Evolutionary conservation across 2,888 invertebrate species (phyloP).

Genomic region (Pycnomerus fuliginosus): DNA sequence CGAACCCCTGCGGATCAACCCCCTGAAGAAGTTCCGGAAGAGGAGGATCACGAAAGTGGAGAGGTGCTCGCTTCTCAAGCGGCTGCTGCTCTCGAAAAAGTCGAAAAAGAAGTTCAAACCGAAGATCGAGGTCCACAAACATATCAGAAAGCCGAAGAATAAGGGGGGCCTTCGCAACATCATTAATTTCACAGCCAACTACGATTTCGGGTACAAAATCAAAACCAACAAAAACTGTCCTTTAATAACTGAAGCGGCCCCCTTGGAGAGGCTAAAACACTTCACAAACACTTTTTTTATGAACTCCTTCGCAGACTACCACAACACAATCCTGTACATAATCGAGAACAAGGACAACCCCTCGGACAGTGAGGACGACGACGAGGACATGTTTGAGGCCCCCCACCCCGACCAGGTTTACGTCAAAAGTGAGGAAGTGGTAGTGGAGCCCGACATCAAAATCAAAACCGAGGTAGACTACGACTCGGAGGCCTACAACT

Average conservation of each 20-base stretch:
- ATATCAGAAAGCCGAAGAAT: neutral
- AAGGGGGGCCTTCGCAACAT: slow-evolving; percentile 45
- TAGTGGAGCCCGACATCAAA: slow-evolving; percentile 46
- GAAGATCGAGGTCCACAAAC: slow-evolving; percentile 6
- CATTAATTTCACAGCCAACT: slow-evolving; percentile 47
- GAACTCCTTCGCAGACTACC: slow-evolving; percentile 46
- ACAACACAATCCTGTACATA: slow-evolving; percentile 44
- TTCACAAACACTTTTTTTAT: slow-evolving; percentile 49
- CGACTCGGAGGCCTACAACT: slow-evolving; percentile 22
- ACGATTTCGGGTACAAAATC: slow-evolving; percentile 46
- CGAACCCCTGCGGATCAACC: slow-evolving; percentile 29
- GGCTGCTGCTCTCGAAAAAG: slow-evolving; percentile 37
- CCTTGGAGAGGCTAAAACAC: slow-evolving; percentile 43
- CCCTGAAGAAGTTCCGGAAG: slow-evolving; percentile 27
- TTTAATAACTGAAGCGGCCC: slow-evolving; percentile 38
- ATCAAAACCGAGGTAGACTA: slow-evolving; percentile 38
- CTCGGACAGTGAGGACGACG: slow-evolving; percentile 37
- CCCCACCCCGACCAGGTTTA: slow-evolving; percentile 21
- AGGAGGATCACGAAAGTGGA: slow-evolving; percentile 49
- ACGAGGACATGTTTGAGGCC: slow-evolving; percentile 38
- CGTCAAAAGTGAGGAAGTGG: slow-evolving; percentile 43
- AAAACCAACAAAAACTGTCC: slow-evolving; percentile 36
- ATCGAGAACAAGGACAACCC: slow-evolving; percentile 40
- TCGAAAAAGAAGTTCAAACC: slow-evolving; percentile 27
- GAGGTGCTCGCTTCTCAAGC: slow-evolving; percentile 47